Conservation (phyloP, 2,797 vertebrate species). For the Linurgus olivaceus region DNA sequence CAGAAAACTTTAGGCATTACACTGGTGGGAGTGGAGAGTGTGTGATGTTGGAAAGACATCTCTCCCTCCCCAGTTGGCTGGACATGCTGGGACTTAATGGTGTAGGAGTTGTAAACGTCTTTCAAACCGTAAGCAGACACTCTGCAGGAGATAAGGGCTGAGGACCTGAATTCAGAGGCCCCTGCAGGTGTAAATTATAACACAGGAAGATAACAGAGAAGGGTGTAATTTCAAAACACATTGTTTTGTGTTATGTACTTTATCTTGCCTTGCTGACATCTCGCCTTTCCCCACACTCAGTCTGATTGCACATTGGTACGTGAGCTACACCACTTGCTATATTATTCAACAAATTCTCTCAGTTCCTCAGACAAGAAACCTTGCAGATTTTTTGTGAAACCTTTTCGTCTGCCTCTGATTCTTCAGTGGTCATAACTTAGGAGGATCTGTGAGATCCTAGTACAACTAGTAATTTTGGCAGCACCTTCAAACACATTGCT, state of each 20-base stretch:
- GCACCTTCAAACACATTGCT: background rate
- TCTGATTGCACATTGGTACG: background rate
- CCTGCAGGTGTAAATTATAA: constrained; percentile 27
- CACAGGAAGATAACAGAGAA: background rate
- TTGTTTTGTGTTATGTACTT: background rate
- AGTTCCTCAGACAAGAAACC: background rate
- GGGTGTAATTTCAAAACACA: background rate
- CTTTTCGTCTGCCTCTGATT: constrained; percentile 11
- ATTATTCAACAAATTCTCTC: background rate
- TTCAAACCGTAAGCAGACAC: background rate
- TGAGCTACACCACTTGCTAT: background rate
- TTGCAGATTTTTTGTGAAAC: constrained; percentile 1
- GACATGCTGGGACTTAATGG: background rate
- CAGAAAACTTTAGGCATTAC: background rate
- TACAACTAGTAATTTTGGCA: background rate
- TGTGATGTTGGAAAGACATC: fast-evolving
- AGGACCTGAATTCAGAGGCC: background rate
- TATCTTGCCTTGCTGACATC: background rate
- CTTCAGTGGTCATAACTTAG: background rate
- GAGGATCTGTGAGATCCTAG: background rate
- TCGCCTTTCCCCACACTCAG: background rate
- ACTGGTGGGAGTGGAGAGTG: background rate
- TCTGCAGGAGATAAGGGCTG: background rate
- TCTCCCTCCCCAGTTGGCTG: background rate
- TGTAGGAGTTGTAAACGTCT: background rate